Evolutionary conservation across 2,113 vertebrate species (phyloP).

Genomic region (Serilophus lunatus): DNA sequence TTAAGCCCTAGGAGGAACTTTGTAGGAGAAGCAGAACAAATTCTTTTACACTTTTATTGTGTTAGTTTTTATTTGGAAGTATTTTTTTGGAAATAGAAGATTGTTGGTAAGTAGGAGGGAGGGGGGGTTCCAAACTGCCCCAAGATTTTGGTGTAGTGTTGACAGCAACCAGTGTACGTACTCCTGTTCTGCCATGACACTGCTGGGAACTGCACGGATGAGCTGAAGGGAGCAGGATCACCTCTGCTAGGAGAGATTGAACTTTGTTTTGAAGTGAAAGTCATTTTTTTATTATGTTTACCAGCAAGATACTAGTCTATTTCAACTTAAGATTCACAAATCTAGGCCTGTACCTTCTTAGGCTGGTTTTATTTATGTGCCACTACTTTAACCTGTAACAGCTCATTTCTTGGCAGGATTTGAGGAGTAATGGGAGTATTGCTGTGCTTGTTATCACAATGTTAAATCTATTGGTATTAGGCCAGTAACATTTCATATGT

Average conservation of each 20-base stretch:
- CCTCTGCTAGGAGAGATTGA: neutral
- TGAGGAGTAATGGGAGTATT: neutral
- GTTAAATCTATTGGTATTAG: neutral
- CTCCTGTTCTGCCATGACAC: rapidly evolving
- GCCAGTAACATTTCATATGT: neutral
- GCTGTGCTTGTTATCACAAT: neutral
- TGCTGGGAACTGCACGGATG: neutral
- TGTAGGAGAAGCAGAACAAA: neutral
- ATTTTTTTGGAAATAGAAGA: neutral
- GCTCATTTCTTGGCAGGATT: neutral
- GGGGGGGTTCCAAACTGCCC: neutral
- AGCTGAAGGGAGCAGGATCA: neutral
- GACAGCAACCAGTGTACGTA: neutral
- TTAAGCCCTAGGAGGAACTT: neutral
- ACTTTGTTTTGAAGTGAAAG: neutral
- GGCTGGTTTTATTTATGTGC: neutral
- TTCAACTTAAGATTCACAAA: neutral
- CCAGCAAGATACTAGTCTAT: neutral
- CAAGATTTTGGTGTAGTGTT: neutral
- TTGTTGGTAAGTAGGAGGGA: neutral
- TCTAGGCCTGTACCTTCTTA: neutral
- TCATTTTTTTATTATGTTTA: neutral
- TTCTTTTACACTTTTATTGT: neutral
- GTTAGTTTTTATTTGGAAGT: neutral
- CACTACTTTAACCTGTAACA: neutral